Base-by-base conservation (phyloP, 2,113 vertebrate species). In the Mungos mungo region DNA sequence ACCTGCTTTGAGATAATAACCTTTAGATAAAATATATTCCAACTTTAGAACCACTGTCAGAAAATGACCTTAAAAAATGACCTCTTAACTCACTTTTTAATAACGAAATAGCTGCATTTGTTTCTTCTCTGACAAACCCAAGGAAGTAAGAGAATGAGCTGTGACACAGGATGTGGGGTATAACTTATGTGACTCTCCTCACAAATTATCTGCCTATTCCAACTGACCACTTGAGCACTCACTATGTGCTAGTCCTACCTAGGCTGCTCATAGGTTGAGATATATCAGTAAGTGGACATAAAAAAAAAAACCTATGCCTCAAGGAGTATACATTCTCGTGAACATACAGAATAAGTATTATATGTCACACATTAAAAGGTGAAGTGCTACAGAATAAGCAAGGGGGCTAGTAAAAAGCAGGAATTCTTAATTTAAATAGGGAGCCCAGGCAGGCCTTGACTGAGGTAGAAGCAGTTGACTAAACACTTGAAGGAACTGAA, bases 1-100 rank as follows among this genome's bases (percentile, higher is more conserved):
- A 92, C 92, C 93, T 97, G 95, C 47, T 65, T 91, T 88, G 93
- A 63, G 63, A 96, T 7, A 91, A 69, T 9, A 92, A 93, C 16
- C 31, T 79, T 41, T 45, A 86, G 38, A 93, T 93, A 88, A 90
- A 88, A 83, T 50, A 47, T 23, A 54, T 54, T 47, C 16, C 65
- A 94, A 33, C 3, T 72, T 74, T 27, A 88, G 11, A 96, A 45
- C 7, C 19, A 38, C 0, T 16, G 25, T 83, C 31, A 93, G 84
- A 57, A 87, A 92, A 31, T 69, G 12, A 16, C 35, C 10, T 93
- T 9, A 91, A 50, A 87, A 84, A 90, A 31, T 65, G 14, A 31
- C 35, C 69, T 31, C 19, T 16, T 47, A 47, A 76, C 54, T n/a
- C 23, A 47, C 12, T 41, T 68, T 91, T 11, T 23, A 52, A 4